Evolutionary conservation across 2,888 invertebrate species (phyloP).

Genomic region (Tryphoninae sp.): DNA sequence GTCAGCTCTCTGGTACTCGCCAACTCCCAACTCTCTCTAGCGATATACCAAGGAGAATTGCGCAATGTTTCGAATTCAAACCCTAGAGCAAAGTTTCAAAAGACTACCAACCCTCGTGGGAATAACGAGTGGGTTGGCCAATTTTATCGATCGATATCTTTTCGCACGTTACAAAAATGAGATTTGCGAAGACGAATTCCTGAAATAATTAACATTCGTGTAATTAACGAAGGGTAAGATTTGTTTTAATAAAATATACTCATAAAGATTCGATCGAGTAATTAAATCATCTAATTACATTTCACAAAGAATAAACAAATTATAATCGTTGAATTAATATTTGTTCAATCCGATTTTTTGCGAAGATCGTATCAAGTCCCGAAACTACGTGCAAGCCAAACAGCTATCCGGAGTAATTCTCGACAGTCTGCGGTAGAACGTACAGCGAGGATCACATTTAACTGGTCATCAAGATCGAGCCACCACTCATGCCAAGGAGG

Average conservation of each 20-base stretch:
- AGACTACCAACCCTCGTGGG: neutral
- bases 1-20: conserved; percentile 67
- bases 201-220: no score
- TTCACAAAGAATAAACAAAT: no score
- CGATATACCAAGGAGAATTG: neutral
- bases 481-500: conserved; percentile 55
- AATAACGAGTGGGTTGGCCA: neutral
- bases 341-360: no score
- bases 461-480: conserved; percentile 48
- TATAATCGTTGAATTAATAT: no score
- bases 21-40: conserved; percentile 38
- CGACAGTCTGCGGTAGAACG: conserved; percentile 35
- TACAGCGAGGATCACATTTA: conserved; percentile 18
- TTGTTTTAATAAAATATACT: no score
- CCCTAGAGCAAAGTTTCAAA: neutral
- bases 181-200: no score
- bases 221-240: no score
- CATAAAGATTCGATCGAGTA: no score
- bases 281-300: no score
- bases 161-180: no score
- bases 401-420: conserved; percentile 17
- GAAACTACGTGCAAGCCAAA: neutral
- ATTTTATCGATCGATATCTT: neutral
- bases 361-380: no score
- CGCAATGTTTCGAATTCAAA: conserved; percentile 15